phyloP scores from a whole-genome alignment of 2,113 vertebrate genomes.

The Hemibagrus wyckioides region DNA sequence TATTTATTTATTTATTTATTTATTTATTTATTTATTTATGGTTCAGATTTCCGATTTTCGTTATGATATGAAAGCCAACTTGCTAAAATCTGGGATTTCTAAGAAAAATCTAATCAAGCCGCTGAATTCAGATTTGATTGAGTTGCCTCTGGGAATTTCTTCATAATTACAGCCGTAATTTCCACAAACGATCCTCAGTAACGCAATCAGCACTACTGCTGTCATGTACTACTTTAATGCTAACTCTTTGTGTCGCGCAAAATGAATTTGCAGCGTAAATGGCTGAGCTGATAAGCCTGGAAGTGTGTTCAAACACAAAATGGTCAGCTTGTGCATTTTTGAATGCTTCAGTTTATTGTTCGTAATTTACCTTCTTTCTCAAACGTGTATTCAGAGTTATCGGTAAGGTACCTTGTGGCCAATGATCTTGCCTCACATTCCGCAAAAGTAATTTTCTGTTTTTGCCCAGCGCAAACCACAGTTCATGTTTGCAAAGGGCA shows the following conservation, averaged over 20 bases:
- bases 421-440: slow-evolving; percentile 35
- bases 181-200: slow-evolving; percentile 23
- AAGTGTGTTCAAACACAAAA: not conserved
- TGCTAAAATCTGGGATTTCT: not conserved
- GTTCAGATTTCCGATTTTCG: not conserved
- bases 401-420: not conserved
- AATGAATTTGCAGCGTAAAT: slow-evolving; percentile 66
- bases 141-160: not conserved
- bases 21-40: not conserved
- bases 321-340: not conserved
- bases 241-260: slow-evolving; percentile 65
- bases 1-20: too few species aligned
- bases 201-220: slow-evolving; percentile 3
- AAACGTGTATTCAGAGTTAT: not conserved
- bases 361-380: slow-evolving; percentile 31
- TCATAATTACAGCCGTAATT: not conserved
- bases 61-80: not conserved
- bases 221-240: slow-evolving; percentile 50
- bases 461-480: slow-evolving; percentile 34
- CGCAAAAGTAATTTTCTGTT: slow-evolving; percentile 32
- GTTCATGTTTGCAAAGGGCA: slow-evolving; percentile 43
- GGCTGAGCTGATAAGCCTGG: slow-evolving; percentile 64
- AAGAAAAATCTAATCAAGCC: not conserved
- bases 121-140: slow-evolving; percentile 26
- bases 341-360: slow-evolving; percentile 4